Percentiles rank a stretch among this genome's conserved stretches.
Evolutionary conservation across 2,888 invertebrate genomes (phyloP).

Genomic region (Priocnemis perturbator): DNA sequence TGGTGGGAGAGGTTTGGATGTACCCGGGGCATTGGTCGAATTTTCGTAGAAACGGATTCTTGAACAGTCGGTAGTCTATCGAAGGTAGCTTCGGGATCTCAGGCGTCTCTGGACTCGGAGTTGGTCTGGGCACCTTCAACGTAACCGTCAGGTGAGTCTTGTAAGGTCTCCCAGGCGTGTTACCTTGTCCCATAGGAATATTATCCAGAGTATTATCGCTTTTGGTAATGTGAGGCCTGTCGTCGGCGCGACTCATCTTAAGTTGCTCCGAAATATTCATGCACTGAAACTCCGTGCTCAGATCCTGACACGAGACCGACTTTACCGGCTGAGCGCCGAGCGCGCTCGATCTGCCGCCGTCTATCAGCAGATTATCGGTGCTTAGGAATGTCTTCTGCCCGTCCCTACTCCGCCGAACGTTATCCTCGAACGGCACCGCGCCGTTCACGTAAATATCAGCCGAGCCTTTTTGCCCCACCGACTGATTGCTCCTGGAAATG

Average conservation of each 20-base stretch:
- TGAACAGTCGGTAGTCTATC: slow-evolving; percentile 64
- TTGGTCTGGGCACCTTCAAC: slow-evolving; percentile 50
- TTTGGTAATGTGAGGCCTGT: slow-evolving; percentile 57
- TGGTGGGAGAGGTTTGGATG: slow-evolving; percentile 51
- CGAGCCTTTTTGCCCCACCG: slow-evolving; percentile 56
- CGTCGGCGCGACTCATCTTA: slow-evolving; percentile 45
- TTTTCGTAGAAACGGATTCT: slow-evolving; percentile 67
- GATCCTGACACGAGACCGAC: slow-evolving; percentile 69
- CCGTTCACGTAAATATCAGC: slow-evolving; percentile 68
- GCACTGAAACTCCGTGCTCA: slow-evolving; percentile 53
- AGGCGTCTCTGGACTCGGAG: slow-evolving; percentile 55
- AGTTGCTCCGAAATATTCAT: slow-evolving; percentile 45
- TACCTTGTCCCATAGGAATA: slow-evolving; percentile 23
- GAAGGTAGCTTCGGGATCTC: slow-evolving; percentile 66
- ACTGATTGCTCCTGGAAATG: slow-evolving; percentile 41
- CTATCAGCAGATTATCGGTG: slow-evolving; percentile 60
- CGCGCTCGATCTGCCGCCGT: slow-evolving; percentile 22
- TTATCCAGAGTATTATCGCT: slow-evolving; percentile 65
- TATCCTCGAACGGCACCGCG: slow-evolving; percentile 40
- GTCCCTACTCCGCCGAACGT: slow-evolving; percentile 23
- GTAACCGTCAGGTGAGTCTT: slow-evolving; percentile 72
- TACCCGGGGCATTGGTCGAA: slow-evolving; percentile 52
- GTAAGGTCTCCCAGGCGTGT: slow-evolving; percentile 61
- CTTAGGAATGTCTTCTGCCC: slow-evolving; percentile 60
- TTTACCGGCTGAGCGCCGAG: slow-evolving; percentile 55